A percentile compares a stretch with the other conserved stretches of the same genome.
Evolutionary conservation across 2,113 vertebrate species (phyloP).

Genomic region (Dasyornis broadbenti): DNA sequence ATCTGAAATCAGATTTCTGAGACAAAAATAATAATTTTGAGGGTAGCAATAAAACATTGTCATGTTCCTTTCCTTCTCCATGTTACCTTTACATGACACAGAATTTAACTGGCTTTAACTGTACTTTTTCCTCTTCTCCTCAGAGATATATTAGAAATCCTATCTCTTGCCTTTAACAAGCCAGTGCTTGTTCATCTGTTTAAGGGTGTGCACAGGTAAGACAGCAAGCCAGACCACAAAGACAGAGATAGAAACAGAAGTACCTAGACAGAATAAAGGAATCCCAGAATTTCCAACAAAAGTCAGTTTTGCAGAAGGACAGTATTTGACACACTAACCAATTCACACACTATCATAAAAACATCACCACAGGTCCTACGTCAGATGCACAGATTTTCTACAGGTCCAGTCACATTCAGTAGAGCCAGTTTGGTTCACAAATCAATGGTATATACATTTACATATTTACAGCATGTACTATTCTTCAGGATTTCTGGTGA

Average conservation of each 20-base stretch:
- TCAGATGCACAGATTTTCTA: neutral
- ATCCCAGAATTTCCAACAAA: neutral
- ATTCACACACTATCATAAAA: neutral
- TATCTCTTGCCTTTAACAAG: neutral
- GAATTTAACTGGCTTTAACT: neutral
- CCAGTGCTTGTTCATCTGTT: neutral
- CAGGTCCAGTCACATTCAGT: neutral
- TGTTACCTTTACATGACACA: neutral
- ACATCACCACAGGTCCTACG: fast-evolving
- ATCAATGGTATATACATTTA: too few relatives aligned
- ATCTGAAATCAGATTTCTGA: neutral
- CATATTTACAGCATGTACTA: neutral
- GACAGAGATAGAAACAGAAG: neutral
- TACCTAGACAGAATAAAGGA: neutral
- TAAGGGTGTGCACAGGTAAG: neutral
- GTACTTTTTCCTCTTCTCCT: neutral
- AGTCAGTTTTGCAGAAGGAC: neutral
- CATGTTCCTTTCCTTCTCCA: neutral
- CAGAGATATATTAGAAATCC: neutral
- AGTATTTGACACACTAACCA: neutral
- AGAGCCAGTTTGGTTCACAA: neutral
- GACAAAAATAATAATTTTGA: neutral
- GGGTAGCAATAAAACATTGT: neutral
- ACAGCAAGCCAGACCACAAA: neutral
- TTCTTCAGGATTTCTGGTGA: neutral